These are phyloP conservation scores for Falco novaeseelandiae DNA, from an alignment of 2,797 vertebrate species.

Conservation along the genomic window DNA sequence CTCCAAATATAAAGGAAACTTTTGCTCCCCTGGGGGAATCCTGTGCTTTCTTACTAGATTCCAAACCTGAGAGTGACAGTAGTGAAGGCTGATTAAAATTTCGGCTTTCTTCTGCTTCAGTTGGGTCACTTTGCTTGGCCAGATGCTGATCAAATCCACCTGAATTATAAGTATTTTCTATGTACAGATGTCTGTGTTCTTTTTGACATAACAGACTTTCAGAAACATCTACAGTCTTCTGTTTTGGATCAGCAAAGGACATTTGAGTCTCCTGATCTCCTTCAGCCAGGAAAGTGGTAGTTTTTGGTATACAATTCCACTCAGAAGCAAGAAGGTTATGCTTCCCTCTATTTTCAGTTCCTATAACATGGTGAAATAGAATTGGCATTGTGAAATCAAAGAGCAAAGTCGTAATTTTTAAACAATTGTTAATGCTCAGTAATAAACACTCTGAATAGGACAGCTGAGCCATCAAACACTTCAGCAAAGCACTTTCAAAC, in stretches of 20 bases:
- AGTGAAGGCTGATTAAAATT: conserved; percentile 83
- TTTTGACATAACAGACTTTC: conserved; percentile 84
- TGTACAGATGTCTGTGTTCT: conserved; percentile 86
- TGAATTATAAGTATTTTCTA: conserved; percentile 85
- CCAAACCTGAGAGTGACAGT: conserved; percentile 84
- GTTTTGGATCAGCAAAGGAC: conserved; percentile 84
- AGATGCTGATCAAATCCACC: conserved; percentile 81
- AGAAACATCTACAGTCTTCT: conserved; percentile 82
- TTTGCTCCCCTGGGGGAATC: conserved; percentile 91
- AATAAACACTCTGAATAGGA: background rate
- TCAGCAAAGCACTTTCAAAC: background rate
- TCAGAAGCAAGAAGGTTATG: conserved; percentile 89
- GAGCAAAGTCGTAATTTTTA: background rate
- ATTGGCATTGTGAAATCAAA: conserved; percentile 1
- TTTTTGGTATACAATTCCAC: conserved; percentile 87
- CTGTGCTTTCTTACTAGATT: conserved; percentile 84
- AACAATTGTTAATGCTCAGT: background rate
- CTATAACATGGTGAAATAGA: conserved; percentile 74
- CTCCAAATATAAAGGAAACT: conserved; percentile 98
- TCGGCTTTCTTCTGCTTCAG: conserved; percentile 82
- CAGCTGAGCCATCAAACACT: background rate
- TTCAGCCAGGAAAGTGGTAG: conserved; percentile 85
- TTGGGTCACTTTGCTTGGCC: conserved; percentile 80
- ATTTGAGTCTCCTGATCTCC: conserved; percentile 86
- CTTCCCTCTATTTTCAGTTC: conserved; percentile 84